phyloP scores from a whole-genome alignment of 1,140 invertebrate genomes.

The Pinna nobilis region DNA sequence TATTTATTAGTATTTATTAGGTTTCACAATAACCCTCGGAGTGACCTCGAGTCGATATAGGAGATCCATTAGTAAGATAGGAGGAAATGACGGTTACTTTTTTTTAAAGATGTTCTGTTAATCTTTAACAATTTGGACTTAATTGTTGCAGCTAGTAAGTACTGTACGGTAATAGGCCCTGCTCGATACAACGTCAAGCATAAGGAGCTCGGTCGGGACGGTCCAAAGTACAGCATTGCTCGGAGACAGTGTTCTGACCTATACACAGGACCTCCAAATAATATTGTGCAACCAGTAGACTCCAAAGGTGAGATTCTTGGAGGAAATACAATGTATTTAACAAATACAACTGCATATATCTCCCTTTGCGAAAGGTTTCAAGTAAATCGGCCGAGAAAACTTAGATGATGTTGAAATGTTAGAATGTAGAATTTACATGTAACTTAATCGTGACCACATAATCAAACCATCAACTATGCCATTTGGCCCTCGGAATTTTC shows the following conservation, averaged over 20 bases:
- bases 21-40: background rate
- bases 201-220: slow-evolving; percentile 17
- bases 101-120: background rate
- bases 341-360: no score
- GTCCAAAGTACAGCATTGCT: slow-evolving; percentile 49
- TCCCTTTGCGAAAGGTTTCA: background rate
- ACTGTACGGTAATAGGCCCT: slow-evolving; percentile 36
- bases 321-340: no score
- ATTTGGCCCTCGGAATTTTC: no score
- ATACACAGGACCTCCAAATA: slow-evolving; percentile 48
- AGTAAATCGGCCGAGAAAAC: no score
- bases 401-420: no score
- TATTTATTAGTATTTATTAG: background rate
- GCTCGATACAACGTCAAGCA: slow-evolving; percentile 45
- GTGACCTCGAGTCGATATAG: background rate
- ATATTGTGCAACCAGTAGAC: slow-evolving; percentile 46
- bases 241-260: slow-evolving; percentile 29
- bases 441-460: no score
- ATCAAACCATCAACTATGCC: no score
- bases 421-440: no score
- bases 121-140: background rate
- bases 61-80: background rate
- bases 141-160: slow-evolving; percentile 18
- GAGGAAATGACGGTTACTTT: background rate
- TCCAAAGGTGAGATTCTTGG: slow-evolving; percentile 49